Percentiles rank a stretch among this genome's conserved stretches.
These are phyloP conservation scores for Micronisus gabar DNA, from an alignment of 2,113 vertebrate genomes.

Conservation along the genomic window DNA sequence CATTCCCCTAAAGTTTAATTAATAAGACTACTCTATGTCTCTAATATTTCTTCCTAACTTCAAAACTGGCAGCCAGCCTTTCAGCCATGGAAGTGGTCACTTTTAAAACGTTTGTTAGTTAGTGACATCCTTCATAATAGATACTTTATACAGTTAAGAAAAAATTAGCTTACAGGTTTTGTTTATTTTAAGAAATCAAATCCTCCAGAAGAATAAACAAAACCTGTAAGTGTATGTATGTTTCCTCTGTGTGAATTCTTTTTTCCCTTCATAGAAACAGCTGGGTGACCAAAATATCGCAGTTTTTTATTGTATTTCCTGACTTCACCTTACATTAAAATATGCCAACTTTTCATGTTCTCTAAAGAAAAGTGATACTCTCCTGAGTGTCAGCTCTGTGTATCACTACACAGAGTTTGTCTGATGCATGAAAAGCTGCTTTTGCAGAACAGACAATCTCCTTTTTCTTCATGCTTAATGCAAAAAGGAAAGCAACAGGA, in stretches of 20 bases:
- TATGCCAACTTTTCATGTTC: not conserved
- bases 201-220: not conserved
- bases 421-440: not conserved
- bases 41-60: not conserved
- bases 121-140: not conserved
- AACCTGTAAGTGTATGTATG: not conserved
- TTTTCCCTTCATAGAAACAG: not conserved
- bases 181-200: conserved; percentile 31
- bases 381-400: not conserved
- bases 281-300: not conserved
- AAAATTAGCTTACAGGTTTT: not conserved
- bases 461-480: not conserved
- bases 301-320: not conserved
- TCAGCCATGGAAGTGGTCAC: not conserved
- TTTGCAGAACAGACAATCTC: not conserved
- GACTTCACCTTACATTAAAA: not conserved
- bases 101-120: not conserved
- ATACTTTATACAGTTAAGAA: not conserved
- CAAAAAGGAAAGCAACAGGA: not conserved
- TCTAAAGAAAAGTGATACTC: not conserved
- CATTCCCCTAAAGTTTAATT: not conserved
- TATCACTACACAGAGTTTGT: not conserved
- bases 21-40: not conserved
- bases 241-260: not conserved
- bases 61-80: not conserved